phyloP scores from a whole-genome alignment of 2,113 vertebrate genomes.

The Pseudolaguvia tuberculata region DNA sequence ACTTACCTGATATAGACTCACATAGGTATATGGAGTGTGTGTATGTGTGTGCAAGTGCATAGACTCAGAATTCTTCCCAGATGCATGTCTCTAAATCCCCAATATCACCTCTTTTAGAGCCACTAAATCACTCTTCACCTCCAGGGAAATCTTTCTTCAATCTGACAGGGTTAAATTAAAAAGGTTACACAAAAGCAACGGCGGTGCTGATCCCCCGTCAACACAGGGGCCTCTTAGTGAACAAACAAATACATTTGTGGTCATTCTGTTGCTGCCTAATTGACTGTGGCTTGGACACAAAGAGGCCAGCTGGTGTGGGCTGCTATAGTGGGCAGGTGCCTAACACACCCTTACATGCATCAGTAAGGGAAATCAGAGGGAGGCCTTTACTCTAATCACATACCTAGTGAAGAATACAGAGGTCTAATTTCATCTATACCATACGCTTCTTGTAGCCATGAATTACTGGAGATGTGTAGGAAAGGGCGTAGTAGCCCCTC shows the following conservation, averaged over 20 bases:
- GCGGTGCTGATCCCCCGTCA: constrained; percentile 28
- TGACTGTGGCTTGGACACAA: constrained; percentile 49
- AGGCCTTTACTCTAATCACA: constrained; percentile 35
- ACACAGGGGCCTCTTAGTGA: constrained; percentile 30
- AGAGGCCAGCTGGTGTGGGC: constrained; percentile 51
- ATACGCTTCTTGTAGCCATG: constrained; percentile 1
- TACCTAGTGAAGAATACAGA: constrained; percentile 31
- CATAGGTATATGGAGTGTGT: constrained; percentile 5
- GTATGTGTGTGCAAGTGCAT: constrained; percentile 10
- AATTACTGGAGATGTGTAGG: not conserved
- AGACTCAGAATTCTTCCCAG: constrained; percentile 15
- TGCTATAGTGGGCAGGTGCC: constrained; percentile 43
- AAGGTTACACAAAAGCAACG: constrained; percentile 28
- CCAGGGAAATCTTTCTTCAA: constrained; percentile 25
- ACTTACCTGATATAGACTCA: constrained; percentile 42
- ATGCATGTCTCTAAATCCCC: constrained; percentile 26
- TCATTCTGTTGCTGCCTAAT: constrained; percentile 47
- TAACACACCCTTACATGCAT: constrained; percentile 40
- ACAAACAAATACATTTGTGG: constrained; percentile 51
- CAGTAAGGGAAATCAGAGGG: constrained; percentile 27
- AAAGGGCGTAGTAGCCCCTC: not conserved
- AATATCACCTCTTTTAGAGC: constrained; percentile 4
- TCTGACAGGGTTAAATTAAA: constrained; percentile 17
- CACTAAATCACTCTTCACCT: constrained; percentile 14
- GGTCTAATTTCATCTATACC: constrained; percentile 11